A percentile compares a stretch with the other conserved stretches of the same genome.
These are phyloP conservation scores for Branchellion lobata DNA, from an alignment of 2,888 invertebrate genomes.

Conservation along the genomic window DNA sequence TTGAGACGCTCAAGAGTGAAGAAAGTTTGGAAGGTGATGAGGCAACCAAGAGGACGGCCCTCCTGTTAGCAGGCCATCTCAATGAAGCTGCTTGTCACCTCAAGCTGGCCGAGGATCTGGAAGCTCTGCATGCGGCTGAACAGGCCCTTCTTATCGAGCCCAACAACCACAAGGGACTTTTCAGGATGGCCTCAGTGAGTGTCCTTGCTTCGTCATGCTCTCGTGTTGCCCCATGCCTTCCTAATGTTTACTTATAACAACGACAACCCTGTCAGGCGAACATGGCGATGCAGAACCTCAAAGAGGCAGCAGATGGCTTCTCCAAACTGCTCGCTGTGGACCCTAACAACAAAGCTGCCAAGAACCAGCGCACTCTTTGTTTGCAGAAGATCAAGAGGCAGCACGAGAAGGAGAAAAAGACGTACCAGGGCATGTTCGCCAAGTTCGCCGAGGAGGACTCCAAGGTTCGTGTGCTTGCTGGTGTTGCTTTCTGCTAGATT, in stretches of 20 bases:
- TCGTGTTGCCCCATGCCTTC: background rate
- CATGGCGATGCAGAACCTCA: conserved; percentile 74
- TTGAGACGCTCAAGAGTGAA: conserved; percentile 69
- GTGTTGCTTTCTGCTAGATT: background rate
- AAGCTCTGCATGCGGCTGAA: conserved; percentile 75
- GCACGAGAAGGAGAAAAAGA: conserved; percentile 77
- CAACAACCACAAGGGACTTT: conserved; percentile 82
- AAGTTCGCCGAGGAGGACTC: conserved; percentile 69
- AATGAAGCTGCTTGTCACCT: conserved; percentile 81
- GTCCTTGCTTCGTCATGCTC: too few relatives aligned
- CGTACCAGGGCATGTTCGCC: conserved; percentile 92
- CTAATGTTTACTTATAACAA: background rate
- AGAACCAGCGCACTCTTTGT: conserved; percentile 74
- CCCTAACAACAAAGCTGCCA: conserved; percentile 84
- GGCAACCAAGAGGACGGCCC: conserved; percentile 64
- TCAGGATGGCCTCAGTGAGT: conserved; percentile 77
- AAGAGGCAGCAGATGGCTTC: conserved; percentile 77
- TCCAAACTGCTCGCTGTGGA: conserved; percentile 74
- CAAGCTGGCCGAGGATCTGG: conserved; percentile 72
- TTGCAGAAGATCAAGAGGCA: conserved; percentile 74
- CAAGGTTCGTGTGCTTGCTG: conserved; percentile 50
- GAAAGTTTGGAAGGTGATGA: conserved; percentile 63
- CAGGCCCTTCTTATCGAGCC: conserved; percentile 75
- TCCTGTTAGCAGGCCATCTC: conserved; percentile 72
- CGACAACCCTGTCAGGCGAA: conserved; percentile 67